phyloP scores from a whole-genome alignment of 2,888 invertebrate species.

The Ormyrus nitidulus region DNA sequence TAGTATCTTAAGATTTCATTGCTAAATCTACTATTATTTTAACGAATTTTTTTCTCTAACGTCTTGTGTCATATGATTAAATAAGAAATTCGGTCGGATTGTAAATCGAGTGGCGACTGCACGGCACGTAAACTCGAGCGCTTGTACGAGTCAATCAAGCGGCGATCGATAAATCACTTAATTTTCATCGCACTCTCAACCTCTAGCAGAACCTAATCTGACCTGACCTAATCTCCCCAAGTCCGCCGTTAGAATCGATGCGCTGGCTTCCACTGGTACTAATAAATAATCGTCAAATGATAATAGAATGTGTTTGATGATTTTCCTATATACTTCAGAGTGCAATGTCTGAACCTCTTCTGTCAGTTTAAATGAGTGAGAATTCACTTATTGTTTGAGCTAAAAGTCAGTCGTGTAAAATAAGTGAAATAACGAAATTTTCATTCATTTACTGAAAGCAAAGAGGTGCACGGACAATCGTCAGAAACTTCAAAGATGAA shows the following conservation, averaged over 20 bases:
- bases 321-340: no score
- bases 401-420: no score
- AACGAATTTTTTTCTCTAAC: slow-evolving; percentile 11
- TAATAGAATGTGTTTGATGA: no score
- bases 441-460: no score
- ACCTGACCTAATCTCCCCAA: slow-evolving; percentile 31
- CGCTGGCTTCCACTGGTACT: slow-evolving; percentile 52
- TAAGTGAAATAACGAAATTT: no score
- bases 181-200: slow-evolving; percentile 43
- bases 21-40: background rate
- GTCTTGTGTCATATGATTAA: background rate
- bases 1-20: slow-evolving; percentile 26
- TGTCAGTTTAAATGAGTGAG: no score
- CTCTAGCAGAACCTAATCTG: background rate
- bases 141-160: slow-evolving; percentile 52
- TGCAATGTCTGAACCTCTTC: no score
- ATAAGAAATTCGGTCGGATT: slow-evolving; percentile 27
- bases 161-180: slow-evolving; percentile 52
- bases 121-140: slow-evolving; percentile 22
- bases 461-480: no score
- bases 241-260: slow-evolving; percentile 22
- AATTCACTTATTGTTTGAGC: no score
- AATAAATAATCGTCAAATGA: slow-evolving; percentile 7
- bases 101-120: slow-evolving; percentile 19
- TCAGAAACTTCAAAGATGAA: no score